Conservation (phyloP, 1,140 invertebrate genomes). For the Oncopodura yosiiana region DNA sequence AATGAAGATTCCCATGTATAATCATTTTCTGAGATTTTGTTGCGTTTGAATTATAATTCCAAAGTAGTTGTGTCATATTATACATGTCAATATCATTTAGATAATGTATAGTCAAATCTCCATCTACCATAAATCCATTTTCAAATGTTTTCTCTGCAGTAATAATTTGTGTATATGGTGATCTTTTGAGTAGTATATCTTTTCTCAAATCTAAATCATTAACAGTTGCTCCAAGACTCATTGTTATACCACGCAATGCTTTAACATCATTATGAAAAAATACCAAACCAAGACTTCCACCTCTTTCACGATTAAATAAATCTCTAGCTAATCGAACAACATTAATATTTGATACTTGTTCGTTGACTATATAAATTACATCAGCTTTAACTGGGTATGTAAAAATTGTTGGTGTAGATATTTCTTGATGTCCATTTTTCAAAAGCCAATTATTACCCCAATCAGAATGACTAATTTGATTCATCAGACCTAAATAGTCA, state of each 20-base stretch:
- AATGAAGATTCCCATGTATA: not conserved
- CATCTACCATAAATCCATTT: not conserved
- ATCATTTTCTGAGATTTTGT: not conserved
- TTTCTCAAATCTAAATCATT: conserved; percentile 2
- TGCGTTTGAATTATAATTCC: not conserved
- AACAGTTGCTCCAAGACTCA: not conserved
- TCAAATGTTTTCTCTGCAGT: conserved; percentile 1
- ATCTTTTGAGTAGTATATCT: not conserved
- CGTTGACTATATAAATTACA: not conserved
- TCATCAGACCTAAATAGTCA: not conserved
- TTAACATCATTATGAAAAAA: not conserved
- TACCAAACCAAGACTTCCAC: not conserved
- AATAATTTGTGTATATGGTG: not conserved
- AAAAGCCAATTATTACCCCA: conserved; percentile 10
- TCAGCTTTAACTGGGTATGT: not conserved
- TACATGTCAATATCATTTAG: not conserved
- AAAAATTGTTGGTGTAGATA: not conserved
- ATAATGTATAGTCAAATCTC: not conserved
- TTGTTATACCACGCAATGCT: not conserved
- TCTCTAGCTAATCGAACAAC: not conserved
- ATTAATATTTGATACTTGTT: not conserved
- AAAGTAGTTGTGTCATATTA: not conserved
- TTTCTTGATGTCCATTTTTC: not conserved
- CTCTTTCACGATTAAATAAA: not conserved
- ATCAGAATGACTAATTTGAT: not conserved